Evolutionary conservation across 2,797 vertebrate genomes (phyloP).

Genomic region (Gallinago solitaria): DNA sequence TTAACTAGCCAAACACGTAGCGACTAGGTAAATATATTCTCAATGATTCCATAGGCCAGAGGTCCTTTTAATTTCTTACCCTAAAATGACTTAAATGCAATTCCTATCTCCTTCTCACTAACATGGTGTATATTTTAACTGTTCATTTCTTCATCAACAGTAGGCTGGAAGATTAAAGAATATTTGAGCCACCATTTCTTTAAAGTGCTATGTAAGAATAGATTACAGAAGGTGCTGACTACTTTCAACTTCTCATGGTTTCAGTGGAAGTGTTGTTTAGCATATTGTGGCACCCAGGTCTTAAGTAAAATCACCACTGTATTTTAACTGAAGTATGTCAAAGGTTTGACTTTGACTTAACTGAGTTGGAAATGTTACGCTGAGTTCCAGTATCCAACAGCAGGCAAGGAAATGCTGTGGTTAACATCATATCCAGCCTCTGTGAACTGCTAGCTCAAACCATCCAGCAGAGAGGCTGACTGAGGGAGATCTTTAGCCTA

Average conservation of each 20-base stretch:
- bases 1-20: conserved; percentile 49
- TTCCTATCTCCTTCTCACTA: background rate
- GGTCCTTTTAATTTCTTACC: background rate
- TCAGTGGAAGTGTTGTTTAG: background rate
- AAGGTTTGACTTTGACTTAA: background rate
- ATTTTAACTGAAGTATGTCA: background rate
- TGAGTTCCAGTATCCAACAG: background rate
- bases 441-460: background rate
- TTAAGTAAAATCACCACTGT: background rate
- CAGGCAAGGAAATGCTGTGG: background rate
- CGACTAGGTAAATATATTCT: background rate
- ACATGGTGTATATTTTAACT: background rate
- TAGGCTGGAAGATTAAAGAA: background rate
- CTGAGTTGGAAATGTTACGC: background rate
- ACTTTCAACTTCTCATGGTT: background rate
- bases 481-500: background rate
- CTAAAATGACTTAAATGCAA: background rate
- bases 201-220: background rate
- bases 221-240: background rate
- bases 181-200: background rate
- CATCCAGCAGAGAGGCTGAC: background rate
- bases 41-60: background rate
- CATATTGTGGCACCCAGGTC: background rate
- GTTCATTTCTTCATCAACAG: background rate
- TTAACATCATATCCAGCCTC: background rate